Evolutionary conservation across 2,888 invertebrate genomes (phyloP), one percentile per base, ranked within the genome.

Genomic region (Lithophane ornitopus): DNA sequence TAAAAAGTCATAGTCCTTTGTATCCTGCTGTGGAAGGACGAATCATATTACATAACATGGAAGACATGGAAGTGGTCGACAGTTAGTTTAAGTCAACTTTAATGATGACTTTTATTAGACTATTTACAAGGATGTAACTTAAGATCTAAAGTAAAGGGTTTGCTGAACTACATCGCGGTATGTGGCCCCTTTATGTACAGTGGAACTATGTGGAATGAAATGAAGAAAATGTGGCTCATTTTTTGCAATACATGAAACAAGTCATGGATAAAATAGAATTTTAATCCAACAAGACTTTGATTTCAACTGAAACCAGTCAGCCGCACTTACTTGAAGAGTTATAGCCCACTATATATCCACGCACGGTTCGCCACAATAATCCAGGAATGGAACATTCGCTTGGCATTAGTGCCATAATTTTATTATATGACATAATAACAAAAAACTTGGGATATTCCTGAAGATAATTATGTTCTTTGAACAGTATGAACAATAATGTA

Each of bases 21-120:
- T 97, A 97, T 93, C 97, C 98, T 1, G 97, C 97, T 73, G 90
- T 97, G 3, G 98, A 98, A 87, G 97, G 97, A 49, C 97, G 98
- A 77, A 97, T 98, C 56, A 88, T 91, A 54, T 85, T 94, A 52
- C 81, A 85, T 34, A 89, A 92, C n/a, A 54, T 28, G 8, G 41
- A 68, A n/a, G 16, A 56, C 78, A 74, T 78, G n/a, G 85, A 90
- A 72, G 86, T 8, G 83, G 78, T 70, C 88, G 58, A 80, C 39
- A 78, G 67, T 72, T 34, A 92, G 87, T 65, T 89, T 81, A 71
- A 74, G 70, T 7, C 65, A 56, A 22, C 22, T 58, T 8, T 4
- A 46, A 28, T 28, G 0, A 54, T 54, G 67, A 52, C 44, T 46
- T 44, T 77, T 44, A n/a, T n/a, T n/a, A n/a, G n/a, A 77, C 49